These are phyloP conservation scores for Paraescarpia echinospica DNA, from an alignment of 1,140 invertebrate species.

Conservation along the genomic window DNA sequence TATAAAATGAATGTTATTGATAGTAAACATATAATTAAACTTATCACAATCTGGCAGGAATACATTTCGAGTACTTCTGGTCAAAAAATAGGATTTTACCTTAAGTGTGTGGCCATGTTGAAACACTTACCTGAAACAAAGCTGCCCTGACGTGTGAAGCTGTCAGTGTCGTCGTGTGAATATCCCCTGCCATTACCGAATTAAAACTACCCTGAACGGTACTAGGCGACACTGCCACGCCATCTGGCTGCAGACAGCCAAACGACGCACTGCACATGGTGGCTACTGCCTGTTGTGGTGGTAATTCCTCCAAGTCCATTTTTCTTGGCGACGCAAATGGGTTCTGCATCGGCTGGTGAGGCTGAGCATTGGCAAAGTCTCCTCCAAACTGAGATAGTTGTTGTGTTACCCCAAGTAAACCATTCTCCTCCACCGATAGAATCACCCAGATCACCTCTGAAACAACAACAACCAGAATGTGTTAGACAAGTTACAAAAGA, in stretches of 20 bases:
- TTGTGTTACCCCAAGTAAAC: constrained; percentile 71
- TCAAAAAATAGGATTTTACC: too few species aligned
- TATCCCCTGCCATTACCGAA: background rate
- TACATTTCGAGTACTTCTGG: too few species aligned
- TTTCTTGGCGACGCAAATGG: constrained; percentile 40
- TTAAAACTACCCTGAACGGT: constrained; percentile 14
- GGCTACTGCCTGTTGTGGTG: background rate
- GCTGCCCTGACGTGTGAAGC: background rate
- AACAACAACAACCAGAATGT: constrained; percentile 41
- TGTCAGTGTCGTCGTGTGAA: background rate
- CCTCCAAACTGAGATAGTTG: constrained; percentile 63
- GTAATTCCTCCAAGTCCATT: background rate
- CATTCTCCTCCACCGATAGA: constrained; percentile 69
- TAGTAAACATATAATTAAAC: too few species aligned
- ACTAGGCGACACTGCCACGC: background rate
- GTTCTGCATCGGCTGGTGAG: constrained; percentile 35
- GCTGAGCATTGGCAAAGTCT: constrained; percentile 27
- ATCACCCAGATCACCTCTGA: constrained; percentile 73
- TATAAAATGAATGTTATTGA: too few species aligned
- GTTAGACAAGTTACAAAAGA: background rate
- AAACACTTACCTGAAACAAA: constrained; percentile 21
- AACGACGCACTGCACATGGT: background rate
- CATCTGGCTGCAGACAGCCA: constrained; percentile 8
- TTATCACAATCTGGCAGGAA: too few species aligned
- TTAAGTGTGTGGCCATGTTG: too few species aligned